Evolutionary conservation across 2,888 invertebrate genomes (phyloP), one percentile per base, ranked within the genome.

Genomic region (Tortricodes alternella): DNA sequence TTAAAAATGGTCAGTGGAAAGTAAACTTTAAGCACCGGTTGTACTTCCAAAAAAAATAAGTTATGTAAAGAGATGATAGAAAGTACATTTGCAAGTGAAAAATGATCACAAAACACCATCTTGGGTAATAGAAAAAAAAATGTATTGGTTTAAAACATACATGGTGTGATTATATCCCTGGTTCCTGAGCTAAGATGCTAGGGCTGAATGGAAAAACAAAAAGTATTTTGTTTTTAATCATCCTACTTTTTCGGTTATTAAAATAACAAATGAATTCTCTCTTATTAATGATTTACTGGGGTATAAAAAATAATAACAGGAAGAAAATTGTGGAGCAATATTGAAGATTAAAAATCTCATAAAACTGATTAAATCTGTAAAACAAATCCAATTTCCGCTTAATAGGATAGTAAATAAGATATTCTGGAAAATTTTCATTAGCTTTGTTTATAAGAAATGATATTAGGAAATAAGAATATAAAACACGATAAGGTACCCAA

Each of bases 241-340:
- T 23, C 37, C 21, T 9, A 11, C 35, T 35, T 27, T 35, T 44
- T 43, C 7, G 21, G n/a, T 56, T 38, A 44, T 44, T 50, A 56
- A 50, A 56, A 56, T 18, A 29, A 34, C 19, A 48, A 48, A 55
- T 44, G 44, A 50, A 56, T 35, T 18, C 53, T 32, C 38, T 38
- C 32, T 24, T 53, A 62, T 61, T 64, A 62, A 64, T 50, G 56
- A 62, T 65, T 65, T 67, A 67, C 62, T 39, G 58, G 62, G 66
- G 68, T 68, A 66, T 70, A 70, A 67, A 55, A 66, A 68, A 66
- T 70, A 73, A 68, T 64, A 67, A 48, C 18, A 53, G 55, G 60
- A 64, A 65, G 62, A 60, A 71, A 68, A 70, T 68, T 67, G 63
- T 59, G 32, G 48, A 27, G 46, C 62, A 62, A 58, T 60, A 61